A percentile compares a stretch with the other conserved stretches of the same genome.
phyloP scores from a whole-genome alignment of 2,113 vertebrate genomes.

The Aptenodytes patagonicus region DNA sequence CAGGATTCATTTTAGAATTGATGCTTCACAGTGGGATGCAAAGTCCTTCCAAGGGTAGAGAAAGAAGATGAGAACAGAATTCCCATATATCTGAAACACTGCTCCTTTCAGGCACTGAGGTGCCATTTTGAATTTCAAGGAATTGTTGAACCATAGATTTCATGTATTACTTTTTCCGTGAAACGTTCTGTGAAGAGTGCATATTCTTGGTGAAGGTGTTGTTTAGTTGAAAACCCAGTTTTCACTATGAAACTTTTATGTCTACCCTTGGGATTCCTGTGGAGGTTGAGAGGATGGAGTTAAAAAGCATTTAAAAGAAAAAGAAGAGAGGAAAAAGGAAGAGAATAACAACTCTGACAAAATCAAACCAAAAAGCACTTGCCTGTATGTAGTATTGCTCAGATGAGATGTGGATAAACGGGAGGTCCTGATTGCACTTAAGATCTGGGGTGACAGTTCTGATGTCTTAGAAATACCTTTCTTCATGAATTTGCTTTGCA shows the following conservation, averaged over 20 bases:
- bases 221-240: neutral
- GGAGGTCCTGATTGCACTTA: neutral
- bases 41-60: neutral
- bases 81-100: neutral
- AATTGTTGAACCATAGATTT: neutral
- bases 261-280: neutral
- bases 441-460: neutral
- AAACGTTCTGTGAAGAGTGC: neutral
- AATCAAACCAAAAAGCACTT: neutral
- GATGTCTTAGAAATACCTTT: neutral
- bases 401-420: neutral
- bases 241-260: neutral
- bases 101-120: neutral
- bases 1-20: neutral
- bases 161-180: neutral
- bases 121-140: neutral
- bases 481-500: constrained; percentile 21
- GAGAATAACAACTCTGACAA: constrained; percentile 4
- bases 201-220: neutral
- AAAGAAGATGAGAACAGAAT: neutral
- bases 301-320: neutral
- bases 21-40: neutral
- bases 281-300: neutral
- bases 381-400: neutral
- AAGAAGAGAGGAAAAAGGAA: neutral